phyloP scores from a whole-genome alignment of 2,113 vertebrate genomes.

The Apteryx owenii region DNA sequence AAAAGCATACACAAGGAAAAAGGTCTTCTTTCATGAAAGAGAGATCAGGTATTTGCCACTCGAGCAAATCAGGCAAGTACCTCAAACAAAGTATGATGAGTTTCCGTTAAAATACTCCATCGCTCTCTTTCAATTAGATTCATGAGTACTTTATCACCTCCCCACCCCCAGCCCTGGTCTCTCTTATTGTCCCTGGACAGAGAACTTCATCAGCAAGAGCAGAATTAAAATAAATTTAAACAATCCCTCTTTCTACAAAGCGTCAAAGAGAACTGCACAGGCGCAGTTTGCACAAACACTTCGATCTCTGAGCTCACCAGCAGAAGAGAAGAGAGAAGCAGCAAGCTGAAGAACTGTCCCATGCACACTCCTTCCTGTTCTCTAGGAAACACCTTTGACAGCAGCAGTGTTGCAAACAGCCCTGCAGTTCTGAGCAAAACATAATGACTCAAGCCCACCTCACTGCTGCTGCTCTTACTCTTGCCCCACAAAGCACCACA shows the following conservation, averaged over 20 bases:
- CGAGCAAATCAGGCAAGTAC: not conserved
- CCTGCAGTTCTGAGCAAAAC: not conserved
- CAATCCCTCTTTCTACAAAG: not conserved
- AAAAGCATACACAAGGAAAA: not conserved
- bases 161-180: accelerated
- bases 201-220: not conserved
- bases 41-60: not conserved
- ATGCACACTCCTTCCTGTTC: not conserved
- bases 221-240: not conserved
- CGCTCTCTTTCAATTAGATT: not conserved
- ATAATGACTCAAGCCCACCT: not conserved
- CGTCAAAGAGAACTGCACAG: not conserved
- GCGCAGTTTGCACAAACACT: not conserved
- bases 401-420: not conserved
- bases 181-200: not conserved
- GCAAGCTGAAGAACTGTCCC: not conserved
- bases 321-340: not conserved
- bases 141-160: not conserved
- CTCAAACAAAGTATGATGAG: not conserved
- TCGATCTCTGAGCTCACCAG: not conserved
- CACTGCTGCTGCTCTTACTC: not conserved
- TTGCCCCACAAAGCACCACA: not conserved
- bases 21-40: not conserved
- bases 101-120: not conserved
- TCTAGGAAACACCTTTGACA: not conserved